Evolutionary conservation across 2,113 vertebrate genomes (phyloP), one percentile per base, ranked within the genome.

Genomic region (Pycnonotus jocosus): DNA sequence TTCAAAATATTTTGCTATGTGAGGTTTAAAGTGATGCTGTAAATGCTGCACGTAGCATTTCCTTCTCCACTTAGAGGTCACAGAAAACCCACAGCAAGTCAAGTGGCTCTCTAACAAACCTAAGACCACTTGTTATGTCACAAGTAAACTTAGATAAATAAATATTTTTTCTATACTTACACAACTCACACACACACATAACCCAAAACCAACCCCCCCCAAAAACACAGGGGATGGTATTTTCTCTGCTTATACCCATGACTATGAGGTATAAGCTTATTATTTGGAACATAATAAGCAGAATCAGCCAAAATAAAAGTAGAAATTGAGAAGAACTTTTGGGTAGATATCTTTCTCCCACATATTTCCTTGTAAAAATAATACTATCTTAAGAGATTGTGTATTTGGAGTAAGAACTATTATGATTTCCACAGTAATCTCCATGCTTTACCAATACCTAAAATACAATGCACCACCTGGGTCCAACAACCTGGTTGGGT

Each of bases 121-220:
- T 88, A 6, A 14, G 7, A 42, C 9, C 5, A 40, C 23, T 69
- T 72, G 3, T 19, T 40, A 47, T 20, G 71, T 58, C 42, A 76
- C 9, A 33, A 23, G 13, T 3, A 81, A 73, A 23, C 42, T 70
- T 42, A 51, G 40, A 38, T 15, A 73, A 65, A 79, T 9, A 62
- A 23, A 7, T 61, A 16, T 13, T 56, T 85, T 76, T 74, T 79
- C 51, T 51, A 35, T 42, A 62, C 17, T 37, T 25, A 40, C 11
- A 42, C 4, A 50, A 38, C 8, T 21, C n/a, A 40, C 13, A 53
- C 10, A 60, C 15, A 42, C 18, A 44, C 6, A 33, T 24, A 47
- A 56, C 25, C 1, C n/a, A 62, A 68, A 89, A 8, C 1, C 15
- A 42, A 15, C 0, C 7, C 4, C 33, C 33, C 17, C 0, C 1